phyloP scores from a whole-genome alignment of 2,888 invertebrate species.

The Linnaemya vulpina region DNA sequence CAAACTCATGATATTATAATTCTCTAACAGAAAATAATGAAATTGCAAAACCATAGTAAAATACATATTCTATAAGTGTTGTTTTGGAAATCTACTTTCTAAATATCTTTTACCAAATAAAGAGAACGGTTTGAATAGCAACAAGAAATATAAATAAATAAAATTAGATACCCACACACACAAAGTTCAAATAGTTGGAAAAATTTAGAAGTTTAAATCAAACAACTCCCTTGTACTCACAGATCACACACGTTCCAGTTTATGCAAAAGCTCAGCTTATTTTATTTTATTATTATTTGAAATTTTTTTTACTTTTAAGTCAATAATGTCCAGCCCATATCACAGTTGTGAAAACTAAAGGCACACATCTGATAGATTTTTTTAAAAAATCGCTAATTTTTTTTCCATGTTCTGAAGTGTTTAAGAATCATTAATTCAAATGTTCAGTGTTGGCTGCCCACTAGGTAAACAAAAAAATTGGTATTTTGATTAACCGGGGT shows the following conservation, averaged over 20 bases:
- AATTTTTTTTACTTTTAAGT: not conserved
- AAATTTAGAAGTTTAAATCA: conserved; percentile 23
- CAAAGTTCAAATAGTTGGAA: conserved; percentile 38
- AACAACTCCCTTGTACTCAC: conserved; percentile 4
- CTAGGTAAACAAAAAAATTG: no score
- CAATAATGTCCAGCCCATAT: no score
- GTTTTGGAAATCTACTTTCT: conserved; percentile 36
- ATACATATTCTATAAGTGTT: not conserved
- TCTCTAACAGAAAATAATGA: not conserved
- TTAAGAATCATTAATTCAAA: no score
- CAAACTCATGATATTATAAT: not conserved
- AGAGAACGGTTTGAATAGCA: conserved; percentile 31
- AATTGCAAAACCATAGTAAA: not conserved
- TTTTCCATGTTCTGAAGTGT: no score
- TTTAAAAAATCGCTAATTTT: no score
- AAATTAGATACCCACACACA: conserved; percentile 30
- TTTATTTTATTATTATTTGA: not conserved
- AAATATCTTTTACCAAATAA: conserved; percentile 48
- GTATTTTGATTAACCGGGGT: no score
- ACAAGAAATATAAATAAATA: not conserved
- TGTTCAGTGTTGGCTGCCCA: no score
- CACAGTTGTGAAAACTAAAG: no score
- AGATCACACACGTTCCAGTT: not conserved
- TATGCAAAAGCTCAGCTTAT: conserved; percentile 8
- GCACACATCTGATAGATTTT: no score